phyloP scores from a whole-genome alignment of 2,888 invertebrate species.

The Panopea generosa region DNA sequence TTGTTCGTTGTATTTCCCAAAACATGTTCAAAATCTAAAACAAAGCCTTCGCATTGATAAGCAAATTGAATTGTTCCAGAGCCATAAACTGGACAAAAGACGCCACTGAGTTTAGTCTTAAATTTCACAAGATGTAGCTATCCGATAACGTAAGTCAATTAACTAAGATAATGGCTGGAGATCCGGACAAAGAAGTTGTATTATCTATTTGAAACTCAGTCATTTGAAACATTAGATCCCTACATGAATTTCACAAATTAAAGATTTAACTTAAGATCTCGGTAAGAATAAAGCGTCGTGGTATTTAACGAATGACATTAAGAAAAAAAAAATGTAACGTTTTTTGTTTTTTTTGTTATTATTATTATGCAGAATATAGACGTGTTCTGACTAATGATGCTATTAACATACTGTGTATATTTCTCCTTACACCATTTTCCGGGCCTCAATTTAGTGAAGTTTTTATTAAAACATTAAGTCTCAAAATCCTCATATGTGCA shows the following conservation, averaged over 20 bases:
- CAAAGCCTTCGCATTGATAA: neutral
- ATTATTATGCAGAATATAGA: too few relatives aligned
- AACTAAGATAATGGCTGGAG: conserved; percentile 4
- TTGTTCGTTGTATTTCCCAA: too few relatives aligned
- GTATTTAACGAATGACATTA: neutral
- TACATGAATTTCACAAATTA: conserved; percentile 4
- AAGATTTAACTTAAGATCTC: conserved; percentile 5
- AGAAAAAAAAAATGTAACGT: too few relatives aligned
- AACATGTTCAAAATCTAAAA: neutral
- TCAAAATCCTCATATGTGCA: too few relatives aligned
- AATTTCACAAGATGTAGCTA: neutral
- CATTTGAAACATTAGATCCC: neutral
- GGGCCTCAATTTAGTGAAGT: too few relatives aligned
- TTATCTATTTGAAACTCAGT: neutral
- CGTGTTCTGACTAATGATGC: too few relatives aligned
- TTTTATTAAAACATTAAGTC: too few relatives aligned
- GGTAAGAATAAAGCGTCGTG: neutral
- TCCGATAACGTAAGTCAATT: conserved; percentile 1
- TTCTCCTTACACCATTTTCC: too few relatives aligned
- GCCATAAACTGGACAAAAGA: neutral
- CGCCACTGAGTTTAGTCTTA: neutral
- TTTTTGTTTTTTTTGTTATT: too few relatives aligned
- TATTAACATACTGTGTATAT: too few relatives aligned
- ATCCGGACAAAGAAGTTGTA: neutral
- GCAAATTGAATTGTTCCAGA: conserved; percentile 1